Evolutionary conservation across 2,888 invertebrate genomes (phyloP).

Genomic region (Watsonalla cultraria): DNA sequence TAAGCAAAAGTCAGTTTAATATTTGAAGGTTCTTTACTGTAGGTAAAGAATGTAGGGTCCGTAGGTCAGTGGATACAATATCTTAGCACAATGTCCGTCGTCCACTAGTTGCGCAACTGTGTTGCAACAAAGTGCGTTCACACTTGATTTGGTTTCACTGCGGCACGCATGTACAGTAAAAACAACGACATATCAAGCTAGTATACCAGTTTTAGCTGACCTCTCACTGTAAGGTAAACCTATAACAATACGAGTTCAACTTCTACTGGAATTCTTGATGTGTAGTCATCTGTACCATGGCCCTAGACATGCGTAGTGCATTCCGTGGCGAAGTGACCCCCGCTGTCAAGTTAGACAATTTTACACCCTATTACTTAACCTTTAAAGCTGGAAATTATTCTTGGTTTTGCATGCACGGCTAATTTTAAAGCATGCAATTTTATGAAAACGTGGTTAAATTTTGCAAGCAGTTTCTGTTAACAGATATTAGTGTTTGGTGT

Average conservation of each 20-base stretch:
- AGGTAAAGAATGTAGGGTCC: background rate
- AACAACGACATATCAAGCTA: too few species aligned
- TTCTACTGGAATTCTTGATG: background rate
- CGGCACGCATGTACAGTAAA: slow-evolving; percentile 8
- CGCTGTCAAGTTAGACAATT: slow-evolving; percentile 3
- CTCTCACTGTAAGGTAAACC: too few species aligned
- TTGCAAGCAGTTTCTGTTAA: too few species aligned
- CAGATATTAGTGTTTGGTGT: too few species aligned
- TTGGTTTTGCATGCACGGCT: background rate
- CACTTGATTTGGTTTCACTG: slow-evolving; percentile 57
- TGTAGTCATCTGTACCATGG: background rate
- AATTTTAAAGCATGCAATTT: background rate
- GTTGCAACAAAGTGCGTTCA: slow-evolving; percentile 49
- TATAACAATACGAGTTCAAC: too few species aligned
- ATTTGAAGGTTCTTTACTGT: background rate
- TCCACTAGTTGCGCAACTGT: slow-evolving; percentile 36
- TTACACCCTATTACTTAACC: slow-evolving; percentile 6
- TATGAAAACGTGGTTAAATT: background rate
- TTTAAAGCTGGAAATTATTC: background rate
- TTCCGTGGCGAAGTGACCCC: slow-evolving; percentile 11
- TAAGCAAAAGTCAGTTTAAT: too few species aligned
- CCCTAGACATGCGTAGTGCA: background rate
- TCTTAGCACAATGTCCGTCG: slow-evolving; percentile 23
- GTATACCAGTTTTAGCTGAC: too few species aligned
- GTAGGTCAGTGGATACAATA: slow-evolving; percentile 3